Base-by-base conservation (phyloP, 2,888 invertebrate species). In the Lycophotia porphyrea region DNA sequence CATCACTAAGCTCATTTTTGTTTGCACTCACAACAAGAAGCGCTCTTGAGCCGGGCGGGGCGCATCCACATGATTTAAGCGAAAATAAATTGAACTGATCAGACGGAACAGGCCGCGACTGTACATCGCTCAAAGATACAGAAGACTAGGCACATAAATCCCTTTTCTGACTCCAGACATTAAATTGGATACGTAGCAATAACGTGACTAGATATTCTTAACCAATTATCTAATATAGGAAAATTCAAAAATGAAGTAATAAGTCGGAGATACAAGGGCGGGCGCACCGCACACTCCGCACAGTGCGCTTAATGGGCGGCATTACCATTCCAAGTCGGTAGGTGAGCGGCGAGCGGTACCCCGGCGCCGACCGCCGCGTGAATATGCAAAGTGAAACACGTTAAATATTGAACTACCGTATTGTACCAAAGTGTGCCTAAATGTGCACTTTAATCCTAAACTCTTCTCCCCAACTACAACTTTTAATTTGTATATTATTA, bases 331-430 rank as follows among this genome's bases (percentile, higher is more conserved):
- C 88, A 89, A 91, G 93, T 91, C 91, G 91, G 92, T 91, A 92
- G 92, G 92, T 91, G 92, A 90, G 90, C 91, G 91, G 90, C 84
- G 78, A 82, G 86, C 86, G 88, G 89, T 89, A 88, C 87, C 90
- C 91, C 90, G 88, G 55, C 78, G 76, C 87, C 91, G 90, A 91
- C 93, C 93, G 90, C 93, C 94, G 93, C 92, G 91, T 95, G 93
- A 94, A 94, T 95, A 95, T 95, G 94, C 94, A 94, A 94, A 94
- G 92, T 91, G 93, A 91, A 90, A 92, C 89, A 91, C 91, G 92
- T 93, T 92, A 93, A 94, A 94, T 93, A 94, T 94, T 92, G 92
- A 90, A 92, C 93, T 89, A 88, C 91, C 92, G 88, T 92, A 91
- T 92, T 92, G 90, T 90, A 88, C 88, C 88, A 87, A 91, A 93